Base-by-base conservation (phyloP, 1,140 invertebrate genomes). In the Macrostomum lignano region DNA sequence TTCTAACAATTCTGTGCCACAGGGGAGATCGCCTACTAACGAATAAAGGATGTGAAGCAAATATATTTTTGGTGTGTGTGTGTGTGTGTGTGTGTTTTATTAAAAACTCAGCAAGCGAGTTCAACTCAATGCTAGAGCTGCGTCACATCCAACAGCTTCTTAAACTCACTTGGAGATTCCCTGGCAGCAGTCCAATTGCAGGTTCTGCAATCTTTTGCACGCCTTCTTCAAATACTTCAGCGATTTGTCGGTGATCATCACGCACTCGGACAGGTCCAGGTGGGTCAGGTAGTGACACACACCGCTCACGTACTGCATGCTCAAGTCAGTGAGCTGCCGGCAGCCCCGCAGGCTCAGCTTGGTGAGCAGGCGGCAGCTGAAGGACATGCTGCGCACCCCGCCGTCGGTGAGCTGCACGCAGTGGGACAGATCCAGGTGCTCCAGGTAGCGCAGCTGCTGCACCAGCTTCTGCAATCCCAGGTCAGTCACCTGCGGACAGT, bases 381-480 rank as follows among this genome's bases (percentile, higher is more conserved):
- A 58, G 14, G 55, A 54, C 33, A 58, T 38, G 33, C 52, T 56
- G 41, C 56, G 55, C n/a, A 58, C 54, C 25, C 52, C 52, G 36
- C 47, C 51, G 49, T 58, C 55, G 28, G 54, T 55, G 17, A 58
- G 38, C 38, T 47, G 44, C 51, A 53, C 41, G 38, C 55, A 59
- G 35, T 54, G 50, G 7, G 55, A 57, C 1, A 59, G 34, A 38
- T 57, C 52, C 25, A 59, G 42, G 14, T 47, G 42, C 36, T 56
- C 50, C 7, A 59, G 43, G 17, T 52, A 46, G 30, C 45, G 44
- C 42, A 50, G 53, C 39, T 55, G 51, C 33, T 56, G 51, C 21
- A 53, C 49, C 45, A 59, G 56, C 41, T 59, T 59, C 41, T 56
- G 53, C 31, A 59, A 36, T 3, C 55, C 55, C 17, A 57, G 40